A percentile compares a stretch with the other conserved stretches of the same genome.
Evolutionary conservation across 2,797 vertebrate genomes (phyloP).

Genomic region (Sebastiscus albofasciatus): DNA sequence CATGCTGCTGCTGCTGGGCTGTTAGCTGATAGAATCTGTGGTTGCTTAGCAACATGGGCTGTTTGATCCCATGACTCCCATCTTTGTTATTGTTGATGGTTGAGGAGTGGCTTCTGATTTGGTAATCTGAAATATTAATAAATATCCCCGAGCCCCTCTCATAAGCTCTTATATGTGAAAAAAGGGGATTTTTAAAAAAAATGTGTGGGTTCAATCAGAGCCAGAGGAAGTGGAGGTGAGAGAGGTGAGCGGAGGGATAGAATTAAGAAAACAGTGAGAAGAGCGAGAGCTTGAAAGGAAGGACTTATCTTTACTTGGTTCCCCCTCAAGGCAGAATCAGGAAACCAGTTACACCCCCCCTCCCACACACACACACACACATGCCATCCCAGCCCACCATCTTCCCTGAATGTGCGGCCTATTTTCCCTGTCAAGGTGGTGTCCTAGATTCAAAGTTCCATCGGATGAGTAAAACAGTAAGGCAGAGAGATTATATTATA

Average conservation of each 20-base stretch:
- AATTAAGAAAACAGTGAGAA: slow-evolving; percentile 34
- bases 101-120: slow-evolving; percentile 12
- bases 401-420: slow-evolving; percentile 74
- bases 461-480: slow-evolving; percentile 65
- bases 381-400: slow-evolving; percentile 48
- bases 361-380: not conserved
- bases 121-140: slow-evolving; percentile 7
- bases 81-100: slow-evolving; percentile 31
- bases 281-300: slow-evolving; percentile 44
- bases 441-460: slow-evolving; percentile 82
- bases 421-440: slow-evolving; percentile 82
- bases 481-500: slow-evolving; percentile 49
- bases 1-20: slow-evolving; percentile 25
- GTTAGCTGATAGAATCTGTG: slow-evolving; percentile 20
- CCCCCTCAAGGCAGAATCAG: slow-evolving; percentile 64
- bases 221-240: slow-evolving; percentile 15
- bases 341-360: slow-evolving; percentile 57
- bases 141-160: not conserved
- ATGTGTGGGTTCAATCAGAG: not conserved
- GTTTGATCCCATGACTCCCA: slow-evolving; percentile 49
- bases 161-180: not conserved
- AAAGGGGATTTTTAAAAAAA: not conserved
- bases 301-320: slow-evolving; percentile 51
- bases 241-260: slow-evolving; percentile 18
- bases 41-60: slow-evolving; percentile 63